A percentile compares a stretch with the other conserved stretches of the same genome.
These are phyloP conservation scores for Agrotis exclamationis DNA, from an alignment of 2,888 invertebrate genomes.

Conservation along the genomic window DNA sequence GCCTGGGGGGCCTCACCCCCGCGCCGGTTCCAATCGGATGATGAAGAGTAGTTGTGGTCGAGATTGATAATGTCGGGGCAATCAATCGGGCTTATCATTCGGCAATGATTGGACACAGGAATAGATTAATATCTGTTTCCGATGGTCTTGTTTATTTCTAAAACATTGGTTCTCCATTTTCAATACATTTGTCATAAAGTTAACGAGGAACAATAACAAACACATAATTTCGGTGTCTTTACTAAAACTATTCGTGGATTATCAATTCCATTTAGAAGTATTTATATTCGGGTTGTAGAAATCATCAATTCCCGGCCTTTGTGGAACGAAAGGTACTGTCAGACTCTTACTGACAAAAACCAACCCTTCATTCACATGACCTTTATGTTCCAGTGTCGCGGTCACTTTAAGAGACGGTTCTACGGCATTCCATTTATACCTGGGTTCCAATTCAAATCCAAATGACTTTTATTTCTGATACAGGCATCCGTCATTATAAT, in stretches of 20 bases:
- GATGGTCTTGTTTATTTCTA: not conserved
- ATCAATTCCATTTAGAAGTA: not conserved
- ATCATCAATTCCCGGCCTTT: too few species aligned
- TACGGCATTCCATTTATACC: not conserved
- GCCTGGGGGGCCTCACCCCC: conserved; percentile 39
- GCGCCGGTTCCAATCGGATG: conserved; percentile 48
- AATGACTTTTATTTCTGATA: not conserved
- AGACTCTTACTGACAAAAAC: too few species aligned
- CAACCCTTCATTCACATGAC: too few species aligned
- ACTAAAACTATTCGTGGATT: not conserved
- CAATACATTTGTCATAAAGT: too few species aligned
- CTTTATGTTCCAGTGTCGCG: too few species aligned
- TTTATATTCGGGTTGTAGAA: too few species aligned
- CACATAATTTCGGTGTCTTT: not conserved
- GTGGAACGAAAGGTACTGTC: too few species aligned
- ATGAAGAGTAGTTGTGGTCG: conserved; percentile 45
- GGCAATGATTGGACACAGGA: conserved; percentile 16
- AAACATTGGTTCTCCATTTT: not conserved
- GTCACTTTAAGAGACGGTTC: too few species aligned
- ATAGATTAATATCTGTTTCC: conserved; percentile 7
- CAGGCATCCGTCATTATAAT: not conserved
- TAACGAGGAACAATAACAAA: not conserved
- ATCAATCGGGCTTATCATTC: conserved; percentile 35
- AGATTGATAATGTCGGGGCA: conserved; percentile 41
- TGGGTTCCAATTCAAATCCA: too few species aligned